Percentiles rank a stretch among this genome's conserved stretches.
Conservation (phyloP, 1,140 invertebrate genomes). For the Drosophila setifemur region DNA sequence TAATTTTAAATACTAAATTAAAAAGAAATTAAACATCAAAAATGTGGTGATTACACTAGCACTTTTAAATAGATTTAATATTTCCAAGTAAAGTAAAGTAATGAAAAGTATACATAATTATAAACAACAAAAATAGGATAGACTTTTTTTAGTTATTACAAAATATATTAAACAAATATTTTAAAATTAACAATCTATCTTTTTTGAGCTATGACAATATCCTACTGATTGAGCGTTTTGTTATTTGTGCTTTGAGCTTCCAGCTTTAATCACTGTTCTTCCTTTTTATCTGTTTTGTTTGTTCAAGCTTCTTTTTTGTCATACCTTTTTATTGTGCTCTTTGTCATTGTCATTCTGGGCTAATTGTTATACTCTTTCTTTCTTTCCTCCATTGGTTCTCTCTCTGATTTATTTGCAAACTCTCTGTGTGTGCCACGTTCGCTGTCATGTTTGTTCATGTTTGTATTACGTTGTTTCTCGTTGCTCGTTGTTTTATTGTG, state of each 20-base stretch:
- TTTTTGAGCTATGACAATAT: background rate
- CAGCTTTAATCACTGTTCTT: constrained; percentile 12
- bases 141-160: too few relatives aligned
- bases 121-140: too few relatives aligned
- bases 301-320: constrained; percentile 15
- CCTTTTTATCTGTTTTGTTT: constrained; percentile 10
- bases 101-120: too few relatives aligned
- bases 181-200: background rate
- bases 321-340: constrained; percentile 28
- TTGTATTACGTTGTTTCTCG: constrained; percentile 49
- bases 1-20: too few relatives aligned
- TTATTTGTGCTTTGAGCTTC: constrained; percentile 27
- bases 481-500: constrained; percentile 67
- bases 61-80: too few relatives aligned
- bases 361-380: constrained; percentile 62
- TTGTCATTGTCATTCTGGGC: constrained; percentile 47
- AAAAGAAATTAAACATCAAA: too few relatives aligned
- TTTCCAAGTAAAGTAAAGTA: too few relatives aligned
- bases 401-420: constrained; percentile 36
- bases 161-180: background rate
- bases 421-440: constrained; percentile 48
- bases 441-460: constrained; percentile 37
- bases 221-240: background rate
- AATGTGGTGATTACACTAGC: too few relatives aligned
- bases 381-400: constrained; percentile 47